These are phyloP conservation scores for Amphipyra berbera DNA, from an alignment of 2,888 invertebrate genomes.

Conservation along the genomic window DNA sequence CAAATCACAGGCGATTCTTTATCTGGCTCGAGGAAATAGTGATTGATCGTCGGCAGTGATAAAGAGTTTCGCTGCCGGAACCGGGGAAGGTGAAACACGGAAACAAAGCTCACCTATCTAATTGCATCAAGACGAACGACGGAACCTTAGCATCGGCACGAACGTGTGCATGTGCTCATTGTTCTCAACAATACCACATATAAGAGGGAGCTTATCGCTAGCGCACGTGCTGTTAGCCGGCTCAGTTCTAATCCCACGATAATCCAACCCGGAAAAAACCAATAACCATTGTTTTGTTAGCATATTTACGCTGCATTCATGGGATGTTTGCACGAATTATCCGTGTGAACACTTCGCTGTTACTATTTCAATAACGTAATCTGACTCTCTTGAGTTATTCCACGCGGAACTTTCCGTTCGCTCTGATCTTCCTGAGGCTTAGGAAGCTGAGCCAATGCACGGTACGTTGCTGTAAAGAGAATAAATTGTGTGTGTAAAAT, in stretches of 20 bases:
- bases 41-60: conserved; percentile 72
- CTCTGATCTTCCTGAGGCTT: conserved; percentile 56
- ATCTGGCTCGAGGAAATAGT: conserved; percentile 68
- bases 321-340: conserved; percentile 81
- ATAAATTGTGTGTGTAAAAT: conserved; percentile 62
- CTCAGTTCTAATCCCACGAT: conserved; percentile 78
- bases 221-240: conserved; percentile 75
- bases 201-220: conserved; percentile 72
- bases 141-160: conserved; percentile 66
- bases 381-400: conserved; percentile 71
- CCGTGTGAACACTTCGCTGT: conserved; percentile 70
- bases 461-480: conserved; percentile 64
- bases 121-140: conserved; percentile 73
- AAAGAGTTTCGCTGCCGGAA: conserved; percentile 73
- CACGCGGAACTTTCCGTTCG: conserved; percentile 63
- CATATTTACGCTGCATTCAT: conserved; percentile 77
- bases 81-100: conserved; percentile 70
- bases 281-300: conserved; percentile 83
- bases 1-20: conserved; percentile 67
- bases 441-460: conserved; percentile 62
- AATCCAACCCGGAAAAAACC: conserved; percentile 86
- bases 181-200: conserved; percentile 66
- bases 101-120: conserved; percentile 75
- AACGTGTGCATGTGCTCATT: conserved; percentile 68
- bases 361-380: conserved; percentile 79